phyloP scores from a whole-genome alignment of 2,888 invertebrate species.

The Synergus japonicus region DNA sequence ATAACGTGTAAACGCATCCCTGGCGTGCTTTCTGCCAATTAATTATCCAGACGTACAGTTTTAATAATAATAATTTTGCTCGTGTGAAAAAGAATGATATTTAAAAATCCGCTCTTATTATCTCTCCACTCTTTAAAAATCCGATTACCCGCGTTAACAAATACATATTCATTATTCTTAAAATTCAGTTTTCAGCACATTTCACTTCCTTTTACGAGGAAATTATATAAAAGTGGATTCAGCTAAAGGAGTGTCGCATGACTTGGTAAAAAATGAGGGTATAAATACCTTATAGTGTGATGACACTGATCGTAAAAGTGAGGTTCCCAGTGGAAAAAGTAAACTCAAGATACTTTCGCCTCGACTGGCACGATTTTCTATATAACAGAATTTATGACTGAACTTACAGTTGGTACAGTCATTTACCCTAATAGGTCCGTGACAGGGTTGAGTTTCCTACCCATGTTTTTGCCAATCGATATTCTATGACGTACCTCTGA shows the following conservation, averaged over 20 bases:
- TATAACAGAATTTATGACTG: background rate
- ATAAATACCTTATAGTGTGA: too few relatives aligned
- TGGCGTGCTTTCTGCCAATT: constrained; percentile 9
- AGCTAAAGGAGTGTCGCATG: too few relatives aligned
- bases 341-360: background rate
- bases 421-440: constrained; percentile 11
- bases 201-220: too few relatives aligned
- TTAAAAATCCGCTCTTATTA: too few relatives aligned
- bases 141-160: too few relatives aligned
- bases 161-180: too few relatives aligned
- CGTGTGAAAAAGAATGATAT: too few relatives aligned
- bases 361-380: constrained; percentile 18
- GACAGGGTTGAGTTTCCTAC: constrained; percentile 15
- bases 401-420: constrained; percentile 27
- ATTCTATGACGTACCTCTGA: background rate
- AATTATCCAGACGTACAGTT: background rate
- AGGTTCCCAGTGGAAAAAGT: background rate
- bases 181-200: too few relatives aligned
- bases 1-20: background rate
- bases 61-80: too few relatives aligned
- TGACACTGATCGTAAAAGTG: background rate
- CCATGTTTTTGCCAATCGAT: constrained; percentile 17
- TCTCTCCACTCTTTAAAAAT: too few relatives aligned
- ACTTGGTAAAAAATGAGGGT: too few relatives aligned
- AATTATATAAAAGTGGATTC: too few relatives aligned